Evolutionary conservation across 2,797 vertebrate genomes (phyloP), one percentile per base, ranked within the genome.

Genomic region (Trachurus trachurus): DNA sequence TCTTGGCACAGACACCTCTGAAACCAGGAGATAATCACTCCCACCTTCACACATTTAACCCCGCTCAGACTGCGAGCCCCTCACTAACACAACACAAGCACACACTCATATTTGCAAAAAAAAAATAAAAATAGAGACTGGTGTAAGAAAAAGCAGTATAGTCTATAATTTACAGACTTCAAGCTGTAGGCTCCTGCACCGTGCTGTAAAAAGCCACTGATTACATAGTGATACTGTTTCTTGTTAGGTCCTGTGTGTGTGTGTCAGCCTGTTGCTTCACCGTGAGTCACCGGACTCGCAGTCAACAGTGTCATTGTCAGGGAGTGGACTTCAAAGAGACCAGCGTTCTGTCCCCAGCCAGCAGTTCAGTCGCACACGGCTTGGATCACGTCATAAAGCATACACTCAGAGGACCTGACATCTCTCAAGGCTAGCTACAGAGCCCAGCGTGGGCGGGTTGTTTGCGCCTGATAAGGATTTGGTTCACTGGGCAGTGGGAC

Each of bases 381-480:
- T 87, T 82, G 85, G 87, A 90, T 91, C 86, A 77, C 83, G 86
- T 90, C 89, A 81, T 88, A 76, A 86, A 89, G 85, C 76, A 73
- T 74, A 88, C 77, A 86, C 86, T 81, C 87, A 82, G 81, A 47
- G 71, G 80, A 69, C 86, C 78, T 85, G 85, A 88, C 83, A 75
- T 90, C 72, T 86, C 87, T 90, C 78, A 86, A 88, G 89, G 85
- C 91, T 74, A 76, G 82, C 81, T 21, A 72, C 83, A 66, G 89
- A 89, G 83, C 83, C 2, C 59, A 80, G 91, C 59, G 86, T 90
- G 81, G 93, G 90, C 75, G 83, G 79, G 37, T 87, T 94, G 90
- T 94, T 94, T 91, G 88, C 76, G 78, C 84, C 88, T 86, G 92
- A 94, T 94, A 92, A 93, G 87, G 86, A 74, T 83, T 83, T 70